Conservation (phyloP, 2,113 vertebrate species). For the Scolopax mira region DNA sequence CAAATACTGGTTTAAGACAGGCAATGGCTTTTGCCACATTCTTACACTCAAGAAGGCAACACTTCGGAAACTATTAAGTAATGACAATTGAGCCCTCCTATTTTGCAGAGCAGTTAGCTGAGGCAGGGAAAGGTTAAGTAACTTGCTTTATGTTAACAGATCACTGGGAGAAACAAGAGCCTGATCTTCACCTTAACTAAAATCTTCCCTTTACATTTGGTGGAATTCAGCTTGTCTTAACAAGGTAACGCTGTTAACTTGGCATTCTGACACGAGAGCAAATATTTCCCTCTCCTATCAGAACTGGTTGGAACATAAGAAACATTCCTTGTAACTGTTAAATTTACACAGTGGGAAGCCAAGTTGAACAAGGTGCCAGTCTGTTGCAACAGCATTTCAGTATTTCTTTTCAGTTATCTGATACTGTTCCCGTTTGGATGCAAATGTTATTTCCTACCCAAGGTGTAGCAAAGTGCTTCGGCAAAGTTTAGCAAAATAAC, state of each 20-base stretch:
- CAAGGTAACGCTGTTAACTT: background rate
- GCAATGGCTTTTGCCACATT: background rate
- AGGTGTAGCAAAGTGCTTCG: background rate
- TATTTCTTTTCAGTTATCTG: background rate
- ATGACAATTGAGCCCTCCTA: background rate
- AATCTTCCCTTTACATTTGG: background rate
- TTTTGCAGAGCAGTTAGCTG: background rate
- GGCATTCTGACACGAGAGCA: background rate
- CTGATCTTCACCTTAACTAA: background rate
- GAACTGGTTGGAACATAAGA: background rate
- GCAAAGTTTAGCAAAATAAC: background rate
- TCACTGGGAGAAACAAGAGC: background rate
- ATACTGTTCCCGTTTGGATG: constrained; percentile 19
- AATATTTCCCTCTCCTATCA: background rate
- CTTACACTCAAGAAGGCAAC: background rate
- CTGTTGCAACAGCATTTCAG: background rate
- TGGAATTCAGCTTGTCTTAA: background rate
- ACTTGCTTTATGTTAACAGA: background rate
- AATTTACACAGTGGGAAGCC: background rate
- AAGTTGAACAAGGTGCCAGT: background rate
- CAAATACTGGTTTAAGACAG: background rate
- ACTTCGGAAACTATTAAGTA: background rate
- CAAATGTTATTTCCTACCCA: background rate
- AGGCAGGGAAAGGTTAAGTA: background rate
- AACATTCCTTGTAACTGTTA: background rate